phyloP scores from a whole-genome alignment of 1,140 invertebrate genomes.

The Penaeus indicus region DNA sequence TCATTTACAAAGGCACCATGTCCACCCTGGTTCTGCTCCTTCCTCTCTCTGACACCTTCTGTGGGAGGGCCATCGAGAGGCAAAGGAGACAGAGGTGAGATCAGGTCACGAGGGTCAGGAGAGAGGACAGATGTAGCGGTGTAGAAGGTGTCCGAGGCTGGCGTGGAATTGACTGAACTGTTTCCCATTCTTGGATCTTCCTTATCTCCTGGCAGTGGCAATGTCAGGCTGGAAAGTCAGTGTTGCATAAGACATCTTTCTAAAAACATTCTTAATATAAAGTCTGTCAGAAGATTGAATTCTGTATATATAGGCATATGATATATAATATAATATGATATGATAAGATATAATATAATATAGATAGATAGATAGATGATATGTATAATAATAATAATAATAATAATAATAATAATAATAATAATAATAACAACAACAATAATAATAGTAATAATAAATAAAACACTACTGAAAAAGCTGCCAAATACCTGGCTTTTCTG shows the following conservation, averaged over 20 bases:
- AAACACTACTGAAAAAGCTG: neutral
- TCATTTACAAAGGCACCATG: slow-evolving; percentile 47
- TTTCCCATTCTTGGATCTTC: slow-evolving; percentile 33
- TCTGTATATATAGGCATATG: too few species aligned
- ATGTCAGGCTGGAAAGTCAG: slow-evolving; percentile 41
- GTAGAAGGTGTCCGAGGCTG: slow-evolving; percentile 62
- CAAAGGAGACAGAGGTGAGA: slow-evolving; percentile 55
- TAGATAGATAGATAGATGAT: too few species aligned
- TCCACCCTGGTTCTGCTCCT: slow-evolving; percentile 2
- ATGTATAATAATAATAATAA: too few species aligned
- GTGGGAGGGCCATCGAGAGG: slow-evolving; percentile 43
- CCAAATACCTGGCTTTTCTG: slow-evolving; percentile 40
- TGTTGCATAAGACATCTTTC: neutral
- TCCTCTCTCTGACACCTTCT: slow-evolving; percentile 14
- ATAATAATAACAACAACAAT: neutral
- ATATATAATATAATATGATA: too few species aligned
- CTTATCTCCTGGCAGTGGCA: slow-evolving; percentile 41
- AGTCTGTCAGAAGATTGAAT: too few species aligned
- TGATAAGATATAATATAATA: too few species aligned
- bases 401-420: neutral
- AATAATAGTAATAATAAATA: neutral
- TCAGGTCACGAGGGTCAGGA: slow-evolving; percentile 54
- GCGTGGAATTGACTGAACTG: slow-evolving; percentile 51
- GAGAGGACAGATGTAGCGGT: slow-evolving; percentile 60
- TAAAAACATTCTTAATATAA: neutral